Evolutionary conservation across 2,113 vertebrate genomes (phyloP).

Genomic region (Ranitomeya imitator): DNA sequence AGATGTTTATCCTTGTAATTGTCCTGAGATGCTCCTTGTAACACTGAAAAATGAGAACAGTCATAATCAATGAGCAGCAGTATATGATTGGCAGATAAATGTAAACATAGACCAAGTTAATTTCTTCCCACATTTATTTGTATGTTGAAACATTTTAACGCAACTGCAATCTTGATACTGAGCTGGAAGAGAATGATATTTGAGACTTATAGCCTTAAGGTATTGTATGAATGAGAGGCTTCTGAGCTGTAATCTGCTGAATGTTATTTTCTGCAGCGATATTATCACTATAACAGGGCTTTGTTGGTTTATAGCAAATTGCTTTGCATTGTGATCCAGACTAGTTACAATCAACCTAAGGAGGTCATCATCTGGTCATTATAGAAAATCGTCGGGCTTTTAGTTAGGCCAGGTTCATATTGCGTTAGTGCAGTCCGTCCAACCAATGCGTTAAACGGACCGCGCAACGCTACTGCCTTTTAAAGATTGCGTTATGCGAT

Average conservation of each 20-base stretch:
- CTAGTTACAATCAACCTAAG: not conserved
- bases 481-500: no score
- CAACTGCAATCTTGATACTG: slow-evolving; percentile 17
- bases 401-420: not conserved
- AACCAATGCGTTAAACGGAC: no score
- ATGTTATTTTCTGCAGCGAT: slow-evolving; percentile 1
- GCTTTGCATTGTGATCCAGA: not conserved
- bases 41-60: not conserved
- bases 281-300: not conserved
- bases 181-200: not conserved
- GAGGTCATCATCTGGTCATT: not conserved
- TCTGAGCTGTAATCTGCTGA: no score
- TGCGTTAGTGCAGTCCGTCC: no score
- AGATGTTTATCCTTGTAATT: not conserved
- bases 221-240: not conserved
- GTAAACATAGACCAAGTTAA: slow-evolving; percentile 1
- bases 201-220: not conserved
- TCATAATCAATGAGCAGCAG: slow-evolving; percentile 14
- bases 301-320: not conserved
- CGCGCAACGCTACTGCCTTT: no score
- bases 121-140: not conserved
- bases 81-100: not conserved
- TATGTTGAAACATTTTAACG: slow-evolving; percentile 5
- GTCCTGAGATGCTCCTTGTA: slow-evolving; percentile 25
- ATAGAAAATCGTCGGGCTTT: not conserved